Evolutionary conservation across 2,113 vertebrate species (phyloP), one percentile per base, ranked within the genome.

Genomic region (Pollimyrus isidori): DNA sequence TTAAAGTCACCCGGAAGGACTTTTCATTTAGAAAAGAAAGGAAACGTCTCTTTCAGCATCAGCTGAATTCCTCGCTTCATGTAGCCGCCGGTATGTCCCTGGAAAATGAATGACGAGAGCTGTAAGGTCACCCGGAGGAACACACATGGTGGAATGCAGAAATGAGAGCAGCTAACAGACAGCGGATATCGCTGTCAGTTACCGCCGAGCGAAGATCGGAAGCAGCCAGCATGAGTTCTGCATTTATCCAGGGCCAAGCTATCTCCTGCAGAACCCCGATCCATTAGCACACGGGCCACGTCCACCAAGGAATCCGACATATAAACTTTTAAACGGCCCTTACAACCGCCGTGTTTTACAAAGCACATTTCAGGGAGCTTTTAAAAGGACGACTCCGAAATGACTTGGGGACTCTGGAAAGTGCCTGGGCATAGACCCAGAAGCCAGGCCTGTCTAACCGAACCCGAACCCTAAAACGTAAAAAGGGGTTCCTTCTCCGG

Each of bases 151-250:
- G 89, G 83, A 89, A 86, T 89, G 89, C 83, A 89, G 83, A 69
- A 86, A 89, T 45, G 17, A 86, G 82, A 56, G 56, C 82, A 65
- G 39, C 62, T 86, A 69, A 86, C 89, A 86, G 56, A 35, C 83
- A 46, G 42, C 83, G 89, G 83, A 89, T 89, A 73, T 89, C 3
- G 45, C 83, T 89, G 89, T 89, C 89, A 89, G 50, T 86, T 86
- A 73, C 52, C 9, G 42, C n/a, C 56, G 45, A 56, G 56, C 5
- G 42, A 89, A 39, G 30, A 50, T 17, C 17, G 89, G 89, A 89
- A 89, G 89, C 89, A 65, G 56, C 35, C 89, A 86, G 42, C 46
- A 11, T 1, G 21, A 65, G 53, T 50, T 89, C 73, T 42, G 50
- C 56, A 49, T 83, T 89, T 65, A 53, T 42, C 69, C 73, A 39